These are phyloP conservation scores for Drosophila sturtevanti DNA, from an alignment of 1,140 invertebrate species.

Conservation along the genomic window DNA sequence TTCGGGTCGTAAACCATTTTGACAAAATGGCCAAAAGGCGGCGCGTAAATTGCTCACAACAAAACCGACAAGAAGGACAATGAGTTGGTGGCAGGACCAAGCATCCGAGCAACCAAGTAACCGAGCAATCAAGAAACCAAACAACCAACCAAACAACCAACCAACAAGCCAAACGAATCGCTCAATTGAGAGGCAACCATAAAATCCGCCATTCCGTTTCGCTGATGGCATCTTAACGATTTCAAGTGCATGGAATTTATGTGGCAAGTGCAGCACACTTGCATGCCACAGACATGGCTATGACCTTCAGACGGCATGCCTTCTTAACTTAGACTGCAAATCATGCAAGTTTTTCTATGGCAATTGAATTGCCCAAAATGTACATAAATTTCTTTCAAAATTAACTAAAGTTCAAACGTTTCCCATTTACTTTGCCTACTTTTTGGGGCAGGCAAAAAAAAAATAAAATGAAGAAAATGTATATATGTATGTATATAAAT, in stretches of 20 bases:
- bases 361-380: background rate
- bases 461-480: too few species aligned
- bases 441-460: background rate
- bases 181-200: slow-evolving; percentile 4
- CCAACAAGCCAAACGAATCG: background rate
- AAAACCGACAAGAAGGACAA: background rate
- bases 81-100: background rate
- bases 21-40: slow-evolving; percentile 42
- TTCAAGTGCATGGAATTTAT: slow-evolving; percentile 47
- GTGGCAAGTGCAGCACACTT: slow-evolving; percentile 1
- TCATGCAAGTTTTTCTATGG: slow-evolving; percentile 20
- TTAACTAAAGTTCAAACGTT: background rate
- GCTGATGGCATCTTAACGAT: slow-evolving; percentile 7
- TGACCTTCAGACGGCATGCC: slow-evolving; percentile 30
- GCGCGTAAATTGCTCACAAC: slow-evolving; percentile 51
- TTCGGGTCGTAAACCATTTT: slow-evolving; percentile 60
- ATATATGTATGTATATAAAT: too few species aligned
- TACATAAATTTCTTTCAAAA: background rate
- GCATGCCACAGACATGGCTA: background rate
- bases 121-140: slow-evolving; percentile 50
- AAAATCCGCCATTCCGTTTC: slow-evolving; percentile 1
- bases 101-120: too few species aligned
- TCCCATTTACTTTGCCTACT: background rate
- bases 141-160: slow-evolving; percentile 3
- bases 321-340: slow-evolving; percentile 27